Evolutionary conservation across 2,888 invertebrate genomes (phyloP).

Genomic region (Limenitis camilla): DNA sequence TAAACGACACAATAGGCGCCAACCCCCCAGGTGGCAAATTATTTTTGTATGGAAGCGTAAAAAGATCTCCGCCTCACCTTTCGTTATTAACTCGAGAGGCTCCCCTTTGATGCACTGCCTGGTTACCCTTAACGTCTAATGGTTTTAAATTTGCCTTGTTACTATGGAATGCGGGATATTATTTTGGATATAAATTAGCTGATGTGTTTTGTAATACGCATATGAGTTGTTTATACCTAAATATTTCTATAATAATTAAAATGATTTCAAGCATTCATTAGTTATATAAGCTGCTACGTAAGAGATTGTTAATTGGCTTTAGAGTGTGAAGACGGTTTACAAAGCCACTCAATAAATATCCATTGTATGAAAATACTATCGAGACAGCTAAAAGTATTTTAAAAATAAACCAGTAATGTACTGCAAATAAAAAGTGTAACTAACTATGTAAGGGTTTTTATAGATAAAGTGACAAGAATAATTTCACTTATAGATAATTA

Average conservation of each 20-base stretch:
- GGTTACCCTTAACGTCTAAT: conserved; percentile 52
- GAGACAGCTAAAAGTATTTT: too few relatives aligned
- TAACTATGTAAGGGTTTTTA: too few relatives aligned
- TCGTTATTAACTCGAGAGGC: conserved; percentile 61
- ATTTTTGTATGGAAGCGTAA: conserved; percentile 53
- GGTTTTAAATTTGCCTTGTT: conserved; percentile 57
- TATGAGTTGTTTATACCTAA: neutral
- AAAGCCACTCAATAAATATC: too few relatives aligned
- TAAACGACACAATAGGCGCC: conserved; percentile 43
- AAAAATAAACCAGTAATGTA: conserved; percentile 1
- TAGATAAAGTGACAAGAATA: too few relatives aligned
- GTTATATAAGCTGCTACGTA: too few relatives aligned
- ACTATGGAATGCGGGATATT: conserved; percentile 31
- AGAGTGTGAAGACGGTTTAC: too few relatives aligned
- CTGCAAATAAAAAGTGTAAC: too few relatives aligned
- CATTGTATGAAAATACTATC: too few relatives aligned
- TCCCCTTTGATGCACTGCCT: conserved; percentile 58
- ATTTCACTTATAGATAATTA: too few relatives aligned
- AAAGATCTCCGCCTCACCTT: conserved; percentile 62
- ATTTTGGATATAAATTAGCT: conserved; percentile 28
- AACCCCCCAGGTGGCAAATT: conserved; percentile 39
- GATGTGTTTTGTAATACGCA: conserved; percentile 23
- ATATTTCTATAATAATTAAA: too few relatives aligned
- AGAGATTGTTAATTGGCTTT: too few relatives aligned
- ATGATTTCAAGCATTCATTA: too few relatives aligned